These are phyloP conservation scores for Cremastinae sp. DNA, from an alignment of 2,888 invertebrate species.

Conservation along the genomic window DNA sequence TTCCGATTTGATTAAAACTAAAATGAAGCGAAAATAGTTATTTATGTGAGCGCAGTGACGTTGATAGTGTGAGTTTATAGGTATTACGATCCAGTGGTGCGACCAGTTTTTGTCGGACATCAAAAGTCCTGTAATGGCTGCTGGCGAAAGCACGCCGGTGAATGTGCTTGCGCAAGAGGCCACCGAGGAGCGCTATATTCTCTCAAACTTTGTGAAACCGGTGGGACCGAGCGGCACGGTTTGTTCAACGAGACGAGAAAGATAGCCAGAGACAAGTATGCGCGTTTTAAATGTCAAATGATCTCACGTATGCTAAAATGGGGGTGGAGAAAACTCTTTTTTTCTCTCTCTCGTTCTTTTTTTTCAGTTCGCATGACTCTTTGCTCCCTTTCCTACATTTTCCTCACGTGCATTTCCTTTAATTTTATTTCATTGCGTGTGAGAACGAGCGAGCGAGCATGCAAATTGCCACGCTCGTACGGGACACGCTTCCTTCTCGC, in stretches of 20 bases:
- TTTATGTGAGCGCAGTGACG: too few species aligned
- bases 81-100: neutral
- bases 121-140: neutral
- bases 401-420: conserved; percentile 30
- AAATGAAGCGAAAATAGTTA: too few species aligned
- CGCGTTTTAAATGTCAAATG: conserved; percentile 37
- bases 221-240: conserved; percentile 9
- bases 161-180: neutral
- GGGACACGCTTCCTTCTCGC: conserved; percentile 6
- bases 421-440: conserved; percentile 43
- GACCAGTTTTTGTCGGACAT: conserved; percentile 10
- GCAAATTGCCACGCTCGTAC: conserved; percentile 38
- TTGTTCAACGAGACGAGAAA: conserved; percentile 5
- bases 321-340: neutral
- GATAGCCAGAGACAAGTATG: neutral
- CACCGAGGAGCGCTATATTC: conserved; percentile 11
- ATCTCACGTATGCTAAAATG: conserved; percentile 10
- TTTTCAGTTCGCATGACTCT: conserved; percentile 7
- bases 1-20: too few species aligned
- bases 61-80: neutral
- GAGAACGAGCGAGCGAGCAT: conserved; percentile 30
- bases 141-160: neutral
- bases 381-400: neutral
- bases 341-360: conserved; percentile 19
- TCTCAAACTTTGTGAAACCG: conserved; percentile 35